These are phyloP conservation scores for Galleria mellonella DNA, from an alignment of 1,140 invertebrate genomes.

Conservation along the genomic window DNA sequence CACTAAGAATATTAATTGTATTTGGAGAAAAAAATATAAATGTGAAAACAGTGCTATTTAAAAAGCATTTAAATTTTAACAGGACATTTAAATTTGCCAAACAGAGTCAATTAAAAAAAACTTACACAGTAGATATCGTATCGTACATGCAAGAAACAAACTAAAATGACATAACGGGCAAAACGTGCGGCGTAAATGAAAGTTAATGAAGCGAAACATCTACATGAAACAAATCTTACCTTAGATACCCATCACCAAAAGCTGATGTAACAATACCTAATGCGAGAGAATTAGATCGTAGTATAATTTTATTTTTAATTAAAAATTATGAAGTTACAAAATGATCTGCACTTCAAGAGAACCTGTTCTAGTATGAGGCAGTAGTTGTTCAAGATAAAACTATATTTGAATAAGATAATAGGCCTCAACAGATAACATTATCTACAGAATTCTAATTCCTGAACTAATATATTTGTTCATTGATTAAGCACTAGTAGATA, in stretches of 20 bases:
- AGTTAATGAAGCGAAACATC: conserved; percentile 40
- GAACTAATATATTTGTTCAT: neutral
- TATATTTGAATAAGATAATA: conserved; percentile 49
- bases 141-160: conserved; percentile 7
- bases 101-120: conserved; percentile 11
- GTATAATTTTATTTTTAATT: conserved; percentile 4
- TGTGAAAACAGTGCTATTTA: neutral
- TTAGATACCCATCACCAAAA: conserved; percentile 60
- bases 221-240: conserved; percentile 46
- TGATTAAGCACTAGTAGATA: neutral
- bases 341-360: conserved; percentile 16
- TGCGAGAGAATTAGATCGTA: conserved; percentile 1
- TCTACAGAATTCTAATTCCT: conserved; percentile 6
- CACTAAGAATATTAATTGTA: too few relatives aligned
- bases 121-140: too few relatives aligned
- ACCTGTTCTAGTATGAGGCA: conserved; percentile 30
- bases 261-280: conserved; percentile 36
- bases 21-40: neutral
- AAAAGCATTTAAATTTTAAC: neutral
- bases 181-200: conserved; percentile 42
- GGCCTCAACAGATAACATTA: conserved; percentile 37
- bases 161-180: conserved; percentile 9
- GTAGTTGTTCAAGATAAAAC: conserved; percentile 33
- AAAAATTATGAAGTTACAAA: conserved; percentile 1
- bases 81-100: neutral